phyloP scores from a whole-genome alignment of 2,113 vertebrate genomes.

The Parotia lawesii region DNA sequence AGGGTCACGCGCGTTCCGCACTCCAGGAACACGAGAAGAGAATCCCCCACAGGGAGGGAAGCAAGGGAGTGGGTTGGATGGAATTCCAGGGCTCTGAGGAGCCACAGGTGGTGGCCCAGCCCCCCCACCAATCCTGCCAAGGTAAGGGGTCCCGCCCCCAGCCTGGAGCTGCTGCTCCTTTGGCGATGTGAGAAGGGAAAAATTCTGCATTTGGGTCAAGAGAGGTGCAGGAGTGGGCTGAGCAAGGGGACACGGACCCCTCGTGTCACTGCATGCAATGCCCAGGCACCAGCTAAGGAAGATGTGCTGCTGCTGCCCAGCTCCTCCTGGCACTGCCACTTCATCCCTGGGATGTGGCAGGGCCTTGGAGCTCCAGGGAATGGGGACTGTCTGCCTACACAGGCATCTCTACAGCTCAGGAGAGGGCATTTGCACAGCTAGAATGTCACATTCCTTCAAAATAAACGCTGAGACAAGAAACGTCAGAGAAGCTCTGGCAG shows the following conservation, averaged over 20 bases:
- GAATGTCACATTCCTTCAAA: background rate
- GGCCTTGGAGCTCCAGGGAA: background rate
- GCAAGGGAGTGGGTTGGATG: background rate
- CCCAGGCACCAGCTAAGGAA: background rate
- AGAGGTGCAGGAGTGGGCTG: background rate
- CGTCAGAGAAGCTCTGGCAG: background rate
- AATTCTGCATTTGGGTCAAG: background rate
- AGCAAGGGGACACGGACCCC: rapidly evolving
- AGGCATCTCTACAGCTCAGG: background rate
- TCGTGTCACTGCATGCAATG: rapidly evolving
- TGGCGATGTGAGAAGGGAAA: rapidly evolving
- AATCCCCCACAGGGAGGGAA: background rate
- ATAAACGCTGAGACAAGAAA: background rate
- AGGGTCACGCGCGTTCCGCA: rapidly evolving
- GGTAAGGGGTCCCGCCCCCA: background rate
- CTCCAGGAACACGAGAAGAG: background rate
- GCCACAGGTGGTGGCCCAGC: rapidly evolving
- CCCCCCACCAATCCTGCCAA: rapidly evolving
- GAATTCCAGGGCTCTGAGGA: background rate
- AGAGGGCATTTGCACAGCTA: background rate
- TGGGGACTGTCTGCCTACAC: background rate
- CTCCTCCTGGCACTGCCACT: rapidly evolving
- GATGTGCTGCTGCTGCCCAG: background rate
- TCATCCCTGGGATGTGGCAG: background rate
- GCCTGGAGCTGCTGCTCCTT: background rate